Evolutionary conservation across 2,797 vertebrate species (phyloP).

Genomic region (Sebastes iracundus): DNA sequence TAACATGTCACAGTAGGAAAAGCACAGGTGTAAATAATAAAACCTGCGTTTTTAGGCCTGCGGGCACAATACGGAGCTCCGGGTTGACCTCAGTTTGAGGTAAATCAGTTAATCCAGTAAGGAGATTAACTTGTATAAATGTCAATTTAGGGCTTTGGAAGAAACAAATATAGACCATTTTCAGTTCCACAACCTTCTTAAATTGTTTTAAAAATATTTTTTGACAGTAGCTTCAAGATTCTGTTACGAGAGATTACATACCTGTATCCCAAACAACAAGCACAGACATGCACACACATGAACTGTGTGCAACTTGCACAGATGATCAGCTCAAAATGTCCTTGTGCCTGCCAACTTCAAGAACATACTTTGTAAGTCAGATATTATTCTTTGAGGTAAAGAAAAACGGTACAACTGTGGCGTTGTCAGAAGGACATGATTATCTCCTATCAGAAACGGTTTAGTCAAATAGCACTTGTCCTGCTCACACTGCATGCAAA

Average conservation of each 20-base stretch:
- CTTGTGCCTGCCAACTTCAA: neutral
- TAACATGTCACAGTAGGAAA: neutral
- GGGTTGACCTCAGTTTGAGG: neutral
- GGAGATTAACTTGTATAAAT: neutral
- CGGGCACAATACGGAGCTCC: neutral
- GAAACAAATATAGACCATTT: neutral
- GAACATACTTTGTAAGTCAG: neutral
- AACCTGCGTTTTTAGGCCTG: neutral
- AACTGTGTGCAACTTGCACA: neutral
- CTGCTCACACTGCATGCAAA: slow-evolving; percentile 34
- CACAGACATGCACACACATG: neutral
- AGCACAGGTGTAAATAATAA: neutral
- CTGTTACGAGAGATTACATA: neutral
- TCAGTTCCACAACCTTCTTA: neutral
- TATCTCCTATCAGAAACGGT: slow-evolving; percentile 1
- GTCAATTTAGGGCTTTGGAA: neutral
- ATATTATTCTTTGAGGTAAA: neutral
- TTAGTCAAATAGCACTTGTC: slow-evolving; percentile 21
- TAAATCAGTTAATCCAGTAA: neutral
- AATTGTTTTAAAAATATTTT: neutral
- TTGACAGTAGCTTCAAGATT: neutral
- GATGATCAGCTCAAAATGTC: neutral
- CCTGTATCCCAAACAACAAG: neutral
- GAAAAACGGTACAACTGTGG: neutral
- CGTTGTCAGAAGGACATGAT: neutral